These are phyloP conservation scores for Carassius auratus DNA, from an alignment of 2,113 vertebrate species.

Conservation along the genomic window DNA sequence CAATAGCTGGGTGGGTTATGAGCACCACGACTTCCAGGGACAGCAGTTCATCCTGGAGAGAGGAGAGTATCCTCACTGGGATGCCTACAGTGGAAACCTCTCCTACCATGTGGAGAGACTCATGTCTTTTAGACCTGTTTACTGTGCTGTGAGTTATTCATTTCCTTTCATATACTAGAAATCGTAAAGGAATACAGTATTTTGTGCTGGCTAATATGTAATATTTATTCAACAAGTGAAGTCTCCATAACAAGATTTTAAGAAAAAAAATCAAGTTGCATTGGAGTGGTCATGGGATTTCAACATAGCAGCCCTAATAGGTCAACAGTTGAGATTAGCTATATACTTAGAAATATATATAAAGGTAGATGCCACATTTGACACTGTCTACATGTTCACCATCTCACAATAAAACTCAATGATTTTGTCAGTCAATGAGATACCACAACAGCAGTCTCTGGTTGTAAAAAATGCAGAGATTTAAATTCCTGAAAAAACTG, in stretches of 20 bases:
- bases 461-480: too few species aligned
- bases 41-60: constrained; percentile 95
- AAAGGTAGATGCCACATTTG: too few species aligned
- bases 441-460: too few species aligned
- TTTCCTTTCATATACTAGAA: background rate
- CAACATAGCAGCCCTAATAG: background rate
- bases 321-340: background rate
- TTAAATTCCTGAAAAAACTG: too few species aligned
- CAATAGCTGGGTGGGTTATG: constrained; percentile 87
- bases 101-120: constrained; percentile 82
- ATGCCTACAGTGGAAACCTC: constrained; percentile 84
- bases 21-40: constrained; percentile 93
- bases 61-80: constrained; percentile 92
- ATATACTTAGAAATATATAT: background rate
- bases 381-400: too few species aligned
- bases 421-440: too few species aligned
- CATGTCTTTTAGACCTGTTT: constrained; percentile 82
- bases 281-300: background rate
- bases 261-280: background rate
- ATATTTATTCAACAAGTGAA: background rate
- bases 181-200: background rate
- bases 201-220: background rate
- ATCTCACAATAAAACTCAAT: too few species aligned
- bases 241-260: background rate
- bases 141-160: constrained; percentile 76